Evolutionary conservation across 2,113 vertebrate genomes (phyloP), one percentile per base, ranked within the genome.

Genomic region (Anseranas semipalmata): DNA sequence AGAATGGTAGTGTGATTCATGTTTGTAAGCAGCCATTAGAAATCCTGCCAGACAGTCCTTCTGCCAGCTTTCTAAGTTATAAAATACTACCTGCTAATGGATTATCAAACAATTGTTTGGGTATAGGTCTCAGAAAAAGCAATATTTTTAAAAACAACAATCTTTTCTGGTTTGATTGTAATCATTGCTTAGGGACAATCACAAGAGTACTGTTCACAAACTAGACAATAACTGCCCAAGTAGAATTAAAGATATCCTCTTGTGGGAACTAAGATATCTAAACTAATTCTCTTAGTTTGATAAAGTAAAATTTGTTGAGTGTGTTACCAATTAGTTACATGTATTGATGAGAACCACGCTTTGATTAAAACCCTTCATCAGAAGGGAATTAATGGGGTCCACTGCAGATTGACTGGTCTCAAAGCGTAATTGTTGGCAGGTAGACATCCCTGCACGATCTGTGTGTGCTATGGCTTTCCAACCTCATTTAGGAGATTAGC

Each of bases 311-410:
- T 9, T 41, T 41, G n/a, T 6, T 3, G 3, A 74, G 4, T 35
- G 33, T 3, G 6, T 13, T 41, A 56, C 9, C 65, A 66, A 5
- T 20, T 45, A 48, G 15, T 39, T 58, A n/a, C 0, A 1, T 2
- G 17, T 11, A 74, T 32, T 45, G 63, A 68, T 10, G 56, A 63
- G 30, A 85, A 17, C 7, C 8, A 6, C 6, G 58, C 45, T 53
- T 66, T 39, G 6, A 82, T 21, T 65, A 76, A 79, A 79, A 35
- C 8, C 1, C 82, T 76, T 74, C 25, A 81, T 66, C 58, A 62
- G 43, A 90, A 60, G 15, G 6, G 5, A 77, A 80, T 50, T 14
- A 80, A 62, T 7, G 5, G 16, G 48, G 15, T 2, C 22, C 27
- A 65, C 32, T 55, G 48, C 22, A 20, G 13, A 75, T 16, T 14